phyloP scores from a whole-genome alignment of 2,797 vertebrate species.

The Stomatorhinus walkeri region DNA sequence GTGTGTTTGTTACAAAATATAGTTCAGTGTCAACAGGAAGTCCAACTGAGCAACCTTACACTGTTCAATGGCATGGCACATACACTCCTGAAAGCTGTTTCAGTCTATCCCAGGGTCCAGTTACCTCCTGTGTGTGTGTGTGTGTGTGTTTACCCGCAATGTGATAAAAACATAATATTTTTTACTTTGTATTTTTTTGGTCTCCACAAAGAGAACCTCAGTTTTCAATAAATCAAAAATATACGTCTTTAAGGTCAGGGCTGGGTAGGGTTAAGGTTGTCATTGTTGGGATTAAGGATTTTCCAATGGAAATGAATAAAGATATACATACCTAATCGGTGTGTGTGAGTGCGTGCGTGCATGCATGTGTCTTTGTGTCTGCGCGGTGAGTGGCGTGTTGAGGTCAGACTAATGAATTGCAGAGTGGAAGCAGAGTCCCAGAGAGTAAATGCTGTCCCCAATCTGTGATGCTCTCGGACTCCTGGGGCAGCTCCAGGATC shows the following conservation, averaged over 20 bases:
- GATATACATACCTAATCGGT: no score
- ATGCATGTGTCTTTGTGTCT: no score
- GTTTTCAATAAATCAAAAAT: no score
- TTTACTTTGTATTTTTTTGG: no score
- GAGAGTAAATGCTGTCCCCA: not conserved
- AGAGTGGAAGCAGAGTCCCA: not conserved
- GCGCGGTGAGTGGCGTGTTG: not conserved
- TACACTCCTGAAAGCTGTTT: not conserved
- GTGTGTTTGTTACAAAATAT: not conserved
- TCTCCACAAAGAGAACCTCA: no score
- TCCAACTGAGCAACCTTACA: not conserved
- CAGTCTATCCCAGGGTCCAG: not conserved
- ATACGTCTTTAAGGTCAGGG: no score
- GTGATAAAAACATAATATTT: not conserved
- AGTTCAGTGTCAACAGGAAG: not conserved
- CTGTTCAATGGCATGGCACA: not conserved
- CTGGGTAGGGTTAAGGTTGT: no score
- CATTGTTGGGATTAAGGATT: no score
- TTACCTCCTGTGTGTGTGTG: not conserved
- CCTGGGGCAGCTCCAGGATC: not conserved
- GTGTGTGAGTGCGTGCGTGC: no score
- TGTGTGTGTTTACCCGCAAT: not conserved
- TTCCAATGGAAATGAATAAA: no score
- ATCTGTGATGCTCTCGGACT: not conserved
- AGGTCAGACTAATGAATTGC: not conserved